These are phyloP conservation scores for Drosophila neoperkinsi DNA, from an alignment of 2,888 invertebrate genomes.

Conservation along the genomic window DNA sequence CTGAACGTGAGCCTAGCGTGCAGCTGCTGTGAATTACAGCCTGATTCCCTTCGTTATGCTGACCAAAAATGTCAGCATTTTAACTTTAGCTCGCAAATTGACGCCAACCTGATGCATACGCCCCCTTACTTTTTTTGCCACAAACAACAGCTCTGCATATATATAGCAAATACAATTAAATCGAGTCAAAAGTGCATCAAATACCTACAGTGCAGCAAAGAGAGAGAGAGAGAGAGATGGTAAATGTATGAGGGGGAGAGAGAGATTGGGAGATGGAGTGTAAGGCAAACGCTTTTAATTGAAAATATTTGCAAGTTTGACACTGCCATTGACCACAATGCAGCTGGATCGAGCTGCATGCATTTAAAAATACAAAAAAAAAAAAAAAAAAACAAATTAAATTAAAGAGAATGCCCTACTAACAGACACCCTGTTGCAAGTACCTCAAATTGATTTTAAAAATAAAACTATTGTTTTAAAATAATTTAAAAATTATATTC, in stretches of 20 bases:
- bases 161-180: constrained; percentile 63
- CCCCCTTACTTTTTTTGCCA: constrained; percentile 16
- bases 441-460: neutral
- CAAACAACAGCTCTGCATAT: constrained; percentile 32
- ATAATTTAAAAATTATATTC: neutral
- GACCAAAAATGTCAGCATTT: constrained; percentile 51
- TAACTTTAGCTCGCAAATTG: constrained; percentile 41
- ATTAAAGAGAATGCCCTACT: neutral
- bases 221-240: neutral
- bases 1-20: constrained; percentile 31
- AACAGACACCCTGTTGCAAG: constrained; percentile 9
- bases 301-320: constrained; percentile 76
- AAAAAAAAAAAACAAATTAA: neutral
- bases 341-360: constrained; percentile 41
- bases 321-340: constrained; percentile 71
- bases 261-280: neutral
- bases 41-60: constrained; percentile 37
- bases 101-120: constrained; percentile 21
- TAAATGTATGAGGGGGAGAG: neutral
- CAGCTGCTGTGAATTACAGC: constrained; percentile 39
- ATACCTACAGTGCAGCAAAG: constrained; percentile 23
- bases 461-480: neutral
- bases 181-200: constrained; percentile 51
- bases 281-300: constrained; percentile 65
- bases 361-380: constrained; percentile 38